Base-by-base conservation (phyloP, 1,140 invertebrate genomes). In the Drosophila pseudoobscura region DNA sequence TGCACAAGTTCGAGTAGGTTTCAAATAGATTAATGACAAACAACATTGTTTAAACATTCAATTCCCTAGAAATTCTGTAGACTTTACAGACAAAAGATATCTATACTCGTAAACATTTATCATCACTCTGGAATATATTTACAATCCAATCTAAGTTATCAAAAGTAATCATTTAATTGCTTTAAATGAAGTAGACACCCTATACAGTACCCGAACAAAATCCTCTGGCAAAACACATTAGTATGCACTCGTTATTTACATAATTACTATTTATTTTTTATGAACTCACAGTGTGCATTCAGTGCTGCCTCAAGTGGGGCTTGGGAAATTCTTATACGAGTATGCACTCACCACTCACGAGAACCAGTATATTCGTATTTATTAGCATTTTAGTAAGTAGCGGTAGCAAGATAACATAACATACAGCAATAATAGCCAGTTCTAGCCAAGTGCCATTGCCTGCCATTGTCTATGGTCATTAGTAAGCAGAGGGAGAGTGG, bases 251-350 rank as follows among this genome's bases (percentile, higher is more conserved):
- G 41, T 35, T 70, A 70, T 60, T 71, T 74, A 64, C 71, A 64
- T 53, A 75, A 57, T 64, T 75, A 74, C 58, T 74, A 47, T 75
- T 52, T 57, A 74, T 64, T 74, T 57, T 75, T 52, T 57, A 74
- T 64, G 52, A 56, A 56, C 59, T 57, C 59, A 52, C 45, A 47
- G 46, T 73, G 69, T 9, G 58, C 65, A 20, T 24, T 39, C 9
- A 11, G 8, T 3, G 13, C 11, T 50, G 44, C 17, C 11, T 60
- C 6, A 26, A 41, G 24, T 49, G 6, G 11, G 6, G 44, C 58
- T 55, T 53, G 50, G 26, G 22, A 41, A 54, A 55, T 54, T 54
- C 15, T 44, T 13, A 9, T 9, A 35, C 9, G 29, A 53, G 52
- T 41, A 15, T n/a, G 24, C 20, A 45, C 17, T 11, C 29, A 29